Evolutionary conservation across 2,888 invertebrate genomes (phyloP).

Genomic region (Philereme vetulata): DNA sequence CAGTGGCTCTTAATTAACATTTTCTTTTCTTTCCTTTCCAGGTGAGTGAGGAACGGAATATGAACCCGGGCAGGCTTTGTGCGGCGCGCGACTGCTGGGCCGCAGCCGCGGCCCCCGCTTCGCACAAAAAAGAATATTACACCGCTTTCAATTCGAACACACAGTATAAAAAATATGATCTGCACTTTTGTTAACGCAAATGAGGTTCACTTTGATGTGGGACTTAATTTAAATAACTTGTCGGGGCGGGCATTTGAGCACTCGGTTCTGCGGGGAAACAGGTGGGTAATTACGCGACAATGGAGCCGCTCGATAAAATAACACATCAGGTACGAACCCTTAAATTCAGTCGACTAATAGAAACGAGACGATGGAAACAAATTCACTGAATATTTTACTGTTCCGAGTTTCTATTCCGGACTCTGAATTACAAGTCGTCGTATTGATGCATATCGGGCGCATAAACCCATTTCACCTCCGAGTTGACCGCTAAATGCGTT

Average conservation of each 20-base stretch:
- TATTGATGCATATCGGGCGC: slow-evolving; percentile 40
- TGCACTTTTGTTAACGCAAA: slow-evolving; percentile 80
- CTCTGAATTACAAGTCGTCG: slow-evolving; percentile 44
- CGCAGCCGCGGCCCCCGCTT: slow-evolving; percentile 44
- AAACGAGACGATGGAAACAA: slow-evolving; percentile 29
- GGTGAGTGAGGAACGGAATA: slow-evolving; percentile 79
- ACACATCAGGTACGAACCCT: slow-evolving; percentile 28
- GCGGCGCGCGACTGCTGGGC: slow-evolving; percentile 52
- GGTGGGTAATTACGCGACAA: slow-evolving; percentile 51
- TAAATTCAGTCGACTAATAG: slow-evolving; percentile 19
- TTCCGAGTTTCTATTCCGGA: slow-evolving; percentile 21
- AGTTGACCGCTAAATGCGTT: slow-evolving; percentile 42
- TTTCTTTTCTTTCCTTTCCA: slow-evolving; percentile 82
- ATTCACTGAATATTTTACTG: slow-evolving; percentile 33
- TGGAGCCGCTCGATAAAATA: slow-evolving; percentile 43
- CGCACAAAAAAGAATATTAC: slow-evolving; percentile 79
- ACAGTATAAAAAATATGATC: slow-evolving; percentile 77
- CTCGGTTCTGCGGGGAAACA: slow-evolving; percentile 41
- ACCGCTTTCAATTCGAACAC: slow-evolving; percentile 77
- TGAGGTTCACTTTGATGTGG: slow-evolving; percentile 75
- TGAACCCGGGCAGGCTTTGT: slow-evolving; percentile 73
- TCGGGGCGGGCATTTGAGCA: slow-evolving; percentile 52
- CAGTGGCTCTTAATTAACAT: slow-evolving; percentile 82
- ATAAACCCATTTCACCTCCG: slow-evolving; percentile 43
- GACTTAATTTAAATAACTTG: slow-evolving; percentile 72